Conservation (phyloP, 2,888 invertebrate species). For the Oscheius sp. region DNA sequence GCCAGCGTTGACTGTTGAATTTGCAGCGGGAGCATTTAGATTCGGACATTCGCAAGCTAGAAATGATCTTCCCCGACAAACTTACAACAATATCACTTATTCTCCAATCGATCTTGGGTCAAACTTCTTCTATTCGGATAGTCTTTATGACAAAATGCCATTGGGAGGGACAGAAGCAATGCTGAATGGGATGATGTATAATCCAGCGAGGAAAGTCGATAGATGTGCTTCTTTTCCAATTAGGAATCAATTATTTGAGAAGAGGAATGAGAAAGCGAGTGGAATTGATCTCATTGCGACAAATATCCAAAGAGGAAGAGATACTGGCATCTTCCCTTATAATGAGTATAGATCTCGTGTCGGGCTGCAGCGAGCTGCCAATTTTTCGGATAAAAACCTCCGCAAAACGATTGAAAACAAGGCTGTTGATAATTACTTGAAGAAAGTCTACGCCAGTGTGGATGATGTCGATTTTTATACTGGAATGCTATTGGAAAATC, state of each 20-base stretch:
- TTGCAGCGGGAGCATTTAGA: too few relatives aligned
- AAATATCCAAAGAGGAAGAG: conserved; percentile 81
- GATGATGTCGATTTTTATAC: conserved; percentile 51
- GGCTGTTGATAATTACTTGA: too few relatives aligned
- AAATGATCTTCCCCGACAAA: too few relatives aligned
- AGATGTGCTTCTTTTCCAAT: conserved; percentile 50
- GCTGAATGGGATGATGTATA: conserved; percentile 37
- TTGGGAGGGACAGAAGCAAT: conserved; percentile 36
- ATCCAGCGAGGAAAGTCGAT: conserved; percentile 45
- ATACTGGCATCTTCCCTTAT: conserved; percentile 42
- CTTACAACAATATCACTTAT: too few relatives aligned
- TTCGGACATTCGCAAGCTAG: too few relatives aligned
- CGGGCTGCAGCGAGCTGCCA: too few relatives aligned
- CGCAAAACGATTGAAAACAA: too few relatives aligned
- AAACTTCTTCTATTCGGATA: too few relatives aligned
- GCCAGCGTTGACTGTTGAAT: too few relatives aligned
- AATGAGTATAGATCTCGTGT: conserved; percentile 36
- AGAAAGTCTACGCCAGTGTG: conserved; percentile 44
- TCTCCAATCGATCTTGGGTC: too few relatives aligned
- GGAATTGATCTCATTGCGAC: conserved; percentile 88
- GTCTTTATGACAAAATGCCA: too few relatives aligned
- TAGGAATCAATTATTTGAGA: conserved; percentile 78
- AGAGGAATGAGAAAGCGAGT: conserved; percentile 79
- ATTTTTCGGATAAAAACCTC: too few relatives aligned
- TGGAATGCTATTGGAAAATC: conserved; percentile 51